phyloP scores from a whole-genome alignment of 1,140 invertebrate genomes.

The Rhopalosiphum padi region DNA sequence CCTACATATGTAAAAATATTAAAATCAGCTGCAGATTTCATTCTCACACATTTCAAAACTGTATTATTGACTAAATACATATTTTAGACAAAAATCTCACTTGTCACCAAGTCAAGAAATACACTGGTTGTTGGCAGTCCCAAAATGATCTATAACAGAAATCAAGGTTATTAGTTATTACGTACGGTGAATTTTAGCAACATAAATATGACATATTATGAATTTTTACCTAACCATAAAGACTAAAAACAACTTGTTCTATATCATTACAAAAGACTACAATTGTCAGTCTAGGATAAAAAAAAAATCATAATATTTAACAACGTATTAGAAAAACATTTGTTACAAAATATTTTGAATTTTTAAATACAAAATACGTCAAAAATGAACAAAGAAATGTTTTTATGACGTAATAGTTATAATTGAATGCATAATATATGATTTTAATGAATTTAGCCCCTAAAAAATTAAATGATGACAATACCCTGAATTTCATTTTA shows the following conservation, averaged over 20 bases:
- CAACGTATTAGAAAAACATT: not conserved
- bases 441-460: not conserved
- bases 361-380: not conserved
- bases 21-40: not conserved
- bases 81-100: constrained; percentile 2
- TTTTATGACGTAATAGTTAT: not conserved
- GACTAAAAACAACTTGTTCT: not conserved
- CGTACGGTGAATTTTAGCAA: constrained; percentile 18
- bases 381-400: not conserved
- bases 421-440: not conserved
- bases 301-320: not conserved
- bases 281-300: not conserved
- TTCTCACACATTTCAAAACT: not conserved
- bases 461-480: not conserved
- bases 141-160: constrained; percentile 50
- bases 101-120: constrained; percentile 52
- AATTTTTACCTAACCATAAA: constrained; percentile 20
- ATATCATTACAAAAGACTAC: not conserved
- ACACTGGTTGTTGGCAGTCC: constrained; percentile 36
- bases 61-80: constrained; percentile 19
- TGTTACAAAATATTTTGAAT: not conserved
- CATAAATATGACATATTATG: constrained; percentile 14
- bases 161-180: constrained; percentile 41
- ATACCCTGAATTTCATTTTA: not conserved
- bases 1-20: not conserved